phyloP scores from a whole-genome alignment of 2,797 vertebrate species.

The Brachyalestes nurse region DNA sequence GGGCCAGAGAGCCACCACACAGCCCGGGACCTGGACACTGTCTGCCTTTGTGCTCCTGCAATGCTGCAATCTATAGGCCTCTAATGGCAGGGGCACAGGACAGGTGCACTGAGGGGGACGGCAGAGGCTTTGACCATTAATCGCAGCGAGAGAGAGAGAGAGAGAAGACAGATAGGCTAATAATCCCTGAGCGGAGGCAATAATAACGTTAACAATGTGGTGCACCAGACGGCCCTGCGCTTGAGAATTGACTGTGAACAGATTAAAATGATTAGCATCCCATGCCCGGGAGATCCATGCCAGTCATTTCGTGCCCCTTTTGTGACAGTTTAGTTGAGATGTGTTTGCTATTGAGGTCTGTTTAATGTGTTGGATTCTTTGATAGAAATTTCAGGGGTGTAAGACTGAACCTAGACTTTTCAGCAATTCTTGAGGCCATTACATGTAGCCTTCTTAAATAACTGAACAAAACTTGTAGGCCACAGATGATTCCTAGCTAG shows the following conservation, averaged over 20 bases:
- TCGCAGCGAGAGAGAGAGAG: constrained; percentile 6
- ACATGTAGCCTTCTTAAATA: no score
- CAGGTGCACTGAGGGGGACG: constrained; percentile 49
- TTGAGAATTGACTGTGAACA: constrained; percentile 24
- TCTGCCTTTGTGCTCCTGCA: constrained; percentile 54
- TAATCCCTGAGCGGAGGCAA: constrained; percentile 7
- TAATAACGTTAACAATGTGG: constrained; percentile 13
- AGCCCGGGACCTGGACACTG: constrained; percentile 54
- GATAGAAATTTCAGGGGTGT: background rate
- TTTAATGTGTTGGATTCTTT: background rate
- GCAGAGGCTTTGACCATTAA: constrained; percentile 32
- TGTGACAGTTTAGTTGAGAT: background rate
- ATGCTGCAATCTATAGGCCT: constrained; percentile 49
- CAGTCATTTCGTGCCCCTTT: background rate
- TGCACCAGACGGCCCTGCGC: background rate
- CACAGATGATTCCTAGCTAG: no score
- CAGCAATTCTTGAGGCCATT: no score
- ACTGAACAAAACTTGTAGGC: no score
- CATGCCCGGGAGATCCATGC: background rate
- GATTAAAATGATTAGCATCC: constrained; percentile 15
- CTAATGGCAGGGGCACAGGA: constrained; percentile 41
- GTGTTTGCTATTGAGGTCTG: background rate
- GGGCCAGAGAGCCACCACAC: constrained; percentile 37
- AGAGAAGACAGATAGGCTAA: constrained; percentile 31
- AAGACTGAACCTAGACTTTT: background rate